Conservation (phyloP, 2,113 vertebrate species). For the Pyxicephalus adspersus region DNA sequence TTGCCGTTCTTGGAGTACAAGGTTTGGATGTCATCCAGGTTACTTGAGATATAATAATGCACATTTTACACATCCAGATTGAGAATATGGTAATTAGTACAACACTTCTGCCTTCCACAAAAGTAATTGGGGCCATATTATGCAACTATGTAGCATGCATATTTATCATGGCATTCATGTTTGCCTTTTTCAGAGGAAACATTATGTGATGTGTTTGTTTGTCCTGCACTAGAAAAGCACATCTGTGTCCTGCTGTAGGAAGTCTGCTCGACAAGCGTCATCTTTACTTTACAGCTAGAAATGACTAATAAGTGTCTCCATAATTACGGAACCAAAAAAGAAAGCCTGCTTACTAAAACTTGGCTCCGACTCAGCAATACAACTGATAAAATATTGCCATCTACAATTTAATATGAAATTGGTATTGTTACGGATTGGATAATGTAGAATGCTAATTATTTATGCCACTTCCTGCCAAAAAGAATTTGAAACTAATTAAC, state of each 20-base stretch:
- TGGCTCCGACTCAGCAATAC: slow-evolving; percentile 5
- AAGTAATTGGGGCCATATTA: slow-evolving; percentile 44
- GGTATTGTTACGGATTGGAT: neutral
- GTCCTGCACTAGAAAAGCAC: slow-evolving; percentile 20
- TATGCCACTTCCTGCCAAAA: slow-evolving; percentile 19
- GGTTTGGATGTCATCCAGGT: slow-evolving; percentile 39
- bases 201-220: slow-evolving; percentile 13
- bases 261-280: neutral
- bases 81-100: slow-evolving; percentile 36
- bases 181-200: slow-evolving; percentile 21
- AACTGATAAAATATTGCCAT: neutral
- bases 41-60: slow-evolving; percentile 29
- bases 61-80: slow-evolving; percentile 39
- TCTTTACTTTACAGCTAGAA: neutral
- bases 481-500: slow-evolving; percentile 13
- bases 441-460: neutral
- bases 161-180: slow-evolving; percentile 19
- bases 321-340: neutral
- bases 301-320: slow-evolving; percentile 14
- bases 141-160: slow-evolving; percentile 43
- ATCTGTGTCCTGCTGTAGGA: slow-evolving; percentile 46
- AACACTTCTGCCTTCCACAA: slow-evolving; percentile 27
- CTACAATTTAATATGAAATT: neutral
- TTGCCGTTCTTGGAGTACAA: neutral
- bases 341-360: neutral